Evolutionary conservation across 2,113 vertebrate genomes (phyloP).

Genomic region (Kryptolebias marmoratus): DNA sequence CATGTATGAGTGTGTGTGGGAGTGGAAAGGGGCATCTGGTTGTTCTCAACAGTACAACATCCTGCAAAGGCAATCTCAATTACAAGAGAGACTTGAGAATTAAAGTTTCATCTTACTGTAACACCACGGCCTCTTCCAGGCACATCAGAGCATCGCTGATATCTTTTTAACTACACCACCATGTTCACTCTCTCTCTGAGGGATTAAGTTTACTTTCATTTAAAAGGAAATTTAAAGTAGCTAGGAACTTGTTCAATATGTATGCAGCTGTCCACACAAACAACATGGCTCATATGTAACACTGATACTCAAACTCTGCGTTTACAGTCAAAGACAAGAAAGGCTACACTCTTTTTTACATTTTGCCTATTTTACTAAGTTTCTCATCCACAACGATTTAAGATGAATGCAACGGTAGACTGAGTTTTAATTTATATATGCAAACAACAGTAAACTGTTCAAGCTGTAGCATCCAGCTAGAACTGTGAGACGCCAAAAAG

Average conservation of each 20-base stretch:
- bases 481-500: neutral
- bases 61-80: slow-evolving; percentile 72
- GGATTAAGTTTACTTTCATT: slow-evolving; percentile 70
- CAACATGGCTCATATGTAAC: slow-evolving; percentile 27
- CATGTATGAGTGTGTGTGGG: neutral
- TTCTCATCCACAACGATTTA: slow-evolving; percentile 42
- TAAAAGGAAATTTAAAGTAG: slow-evolving; percentile 60
- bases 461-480: neutral
- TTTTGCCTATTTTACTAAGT: slow-evolving; percentile 21
- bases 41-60: slow-evolving; percentile 56
- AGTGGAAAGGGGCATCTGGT: slow-evolving; percentile 47
- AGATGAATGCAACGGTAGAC: slow-evolving; percentile 38
- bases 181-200: slow-evolving; percentile 48
- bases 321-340: slow-evolving; percentile 20
- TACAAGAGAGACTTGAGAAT: slow-evolving; percentile 72
- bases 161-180: slow-evolving; percentile 61
- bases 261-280: slow-evolving; percentile 35
- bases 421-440: slow-evolving; percentile 54
- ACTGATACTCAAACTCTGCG: slow-evolving; percentile 11
- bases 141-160: slow-evolving; percentile 65
- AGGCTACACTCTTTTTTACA: slow-evolving; percentile 22
- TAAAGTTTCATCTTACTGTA: slow-evolving; percentile 76
- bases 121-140: slow-evolving; percentile 54
- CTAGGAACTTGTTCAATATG: slow-evolving; percentile 42
- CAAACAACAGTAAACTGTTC: slow-evolving; percentile 20